Evolutionary conservation across 2,113 vertebrate species (phyloP).

Genomic region (Phylloscopus trochilus): DNA sequence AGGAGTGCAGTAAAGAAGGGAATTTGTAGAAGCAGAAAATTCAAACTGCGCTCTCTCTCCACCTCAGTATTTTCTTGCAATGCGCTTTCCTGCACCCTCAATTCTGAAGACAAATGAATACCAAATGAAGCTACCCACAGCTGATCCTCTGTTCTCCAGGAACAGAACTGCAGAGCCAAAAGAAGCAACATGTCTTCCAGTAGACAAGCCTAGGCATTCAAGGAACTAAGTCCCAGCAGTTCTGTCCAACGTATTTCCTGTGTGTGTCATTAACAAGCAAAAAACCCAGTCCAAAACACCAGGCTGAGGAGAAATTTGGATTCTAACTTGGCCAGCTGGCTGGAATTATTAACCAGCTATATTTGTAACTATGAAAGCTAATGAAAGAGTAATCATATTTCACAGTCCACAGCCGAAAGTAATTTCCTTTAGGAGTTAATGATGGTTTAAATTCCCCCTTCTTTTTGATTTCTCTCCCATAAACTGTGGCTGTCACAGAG

Average conservation of each 20-base stretch:
- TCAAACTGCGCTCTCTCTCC: not conserved
- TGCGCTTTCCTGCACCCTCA: not conserved
- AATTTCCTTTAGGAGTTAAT: not conserved
- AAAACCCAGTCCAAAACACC: not conserved
- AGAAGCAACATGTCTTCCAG: not conserved
- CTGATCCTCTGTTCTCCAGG: not conserved
- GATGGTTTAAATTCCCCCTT: not conserved
- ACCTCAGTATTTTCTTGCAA: not conserved
- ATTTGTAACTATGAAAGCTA: not conserved
- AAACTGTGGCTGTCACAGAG: not conserved
- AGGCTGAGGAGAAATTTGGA: not conserved
- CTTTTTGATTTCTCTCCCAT: not conserved
- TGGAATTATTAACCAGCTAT: not conserved
- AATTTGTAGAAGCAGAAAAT: not conserved
- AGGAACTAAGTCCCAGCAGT: not conserved
- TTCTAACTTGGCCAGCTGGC: not conserved
- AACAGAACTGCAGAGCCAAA: not conserved
- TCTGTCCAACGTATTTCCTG: not conserved
- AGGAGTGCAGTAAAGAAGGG: not conserved
- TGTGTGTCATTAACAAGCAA: not conserved
- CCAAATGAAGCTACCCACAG: not conserved
- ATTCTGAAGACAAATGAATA: not conserved
- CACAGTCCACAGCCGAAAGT: not conserved
- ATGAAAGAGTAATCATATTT: not conserved
- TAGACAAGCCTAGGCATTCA: not conserved